These are phyloP conservation scores for Amblyraja radiata DNA, from an alignment of 2,797 vertebrate species.

Conservation along the genomic window DNA sequence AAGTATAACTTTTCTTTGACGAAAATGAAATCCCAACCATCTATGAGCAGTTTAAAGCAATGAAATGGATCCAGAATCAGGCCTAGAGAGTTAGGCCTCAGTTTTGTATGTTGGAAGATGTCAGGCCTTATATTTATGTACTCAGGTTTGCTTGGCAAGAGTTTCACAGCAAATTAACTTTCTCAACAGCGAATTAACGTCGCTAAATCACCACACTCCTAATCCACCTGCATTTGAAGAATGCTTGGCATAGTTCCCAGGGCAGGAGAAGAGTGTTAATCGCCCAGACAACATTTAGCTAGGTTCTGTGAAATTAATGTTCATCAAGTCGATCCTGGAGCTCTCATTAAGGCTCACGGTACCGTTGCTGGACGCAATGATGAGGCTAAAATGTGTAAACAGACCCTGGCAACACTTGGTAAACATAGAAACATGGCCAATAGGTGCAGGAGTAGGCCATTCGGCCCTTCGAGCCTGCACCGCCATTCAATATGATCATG, in stretches of 20 bases:
- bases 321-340: background rate
- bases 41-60: no score
- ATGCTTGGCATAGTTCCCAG: slow-evolving; percentile 24
- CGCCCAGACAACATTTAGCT: background rate
- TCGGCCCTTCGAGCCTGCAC: no score
- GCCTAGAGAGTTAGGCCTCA: background rate
- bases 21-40: background rate
- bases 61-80: no score
- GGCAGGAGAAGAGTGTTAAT: background rate
- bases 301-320: slow-evolving; percentile 36
- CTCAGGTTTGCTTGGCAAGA: background rate
- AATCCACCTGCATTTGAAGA: slow-evolving; percentile 36
- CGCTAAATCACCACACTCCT: background rate
- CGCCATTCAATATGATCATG: no score
- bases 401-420: no score
- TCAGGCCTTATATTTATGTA: background rate
- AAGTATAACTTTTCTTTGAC: background rate
- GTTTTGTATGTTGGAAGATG: background rate
- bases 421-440: no score
- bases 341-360: background rate
- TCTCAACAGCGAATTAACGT: slow-evolving; percentile 29
- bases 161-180: slow-evolving; percentile 24
- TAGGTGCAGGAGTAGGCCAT: no score
- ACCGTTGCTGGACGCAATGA: background rate
- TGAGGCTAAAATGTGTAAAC: background rate